Percentiles rank a stretch among this genome's conserved stretches.
Evolutionary conservation across 2,888 invertebrate species (phyloP).

Genomic region (Brassicogethes aeneus): DNA sequence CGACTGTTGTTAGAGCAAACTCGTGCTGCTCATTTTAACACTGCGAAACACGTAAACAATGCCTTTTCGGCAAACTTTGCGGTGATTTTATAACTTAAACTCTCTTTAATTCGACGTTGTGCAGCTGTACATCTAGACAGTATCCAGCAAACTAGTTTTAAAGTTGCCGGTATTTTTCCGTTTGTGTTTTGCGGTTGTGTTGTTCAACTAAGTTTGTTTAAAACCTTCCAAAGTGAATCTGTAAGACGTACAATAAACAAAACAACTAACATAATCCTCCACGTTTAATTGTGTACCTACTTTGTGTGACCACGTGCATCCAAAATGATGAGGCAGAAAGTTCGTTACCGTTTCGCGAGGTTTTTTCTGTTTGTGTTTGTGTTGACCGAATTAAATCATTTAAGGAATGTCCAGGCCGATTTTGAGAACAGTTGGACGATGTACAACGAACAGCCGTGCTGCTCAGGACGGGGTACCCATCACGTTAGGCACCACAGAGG

Average conservation of each 20-base stretch:
- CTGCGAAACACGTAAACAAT: slow-evolving; percentile 25
- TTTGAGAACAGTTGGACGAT: slow-evolving; percentile 57
- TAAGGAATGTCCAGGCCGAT: slow-evolving; percentile 36
- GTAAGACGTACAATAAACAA: no score
- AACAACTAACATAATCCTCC: no score
- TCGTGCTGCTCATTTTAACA: slow-evolving; percentile 9
- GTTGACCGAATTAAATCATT: slow-evolving; percentile 22
- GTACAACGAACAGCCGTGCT: slow-evolving; percentile 58
- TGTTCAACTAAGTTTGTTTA: no score
- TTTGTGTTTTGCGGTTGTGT: no score
- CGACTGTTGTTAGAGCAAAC: slow-evolving; percentile 13
- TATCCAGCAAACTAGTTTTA: no score
- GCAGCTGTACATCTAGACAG: no score
- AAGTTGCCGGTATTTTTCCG: no score
- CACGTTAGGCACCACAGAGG: slow-evolving; percentile 58
- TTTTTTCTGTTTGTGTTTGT: slow-evolving; percentile 25
- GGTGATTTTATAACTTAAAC: no score
- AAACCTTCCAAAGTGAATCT: no score
- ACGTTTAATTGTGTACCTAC: no score
- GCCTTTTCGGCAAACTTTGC: slow-evolving; percentile 15
- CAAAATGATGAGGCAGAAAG: slow-evolving; percentile 18
- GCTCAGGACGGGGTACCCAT: slow-evolving; percentile 48
- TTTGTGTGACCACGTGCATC: slow-evolving; percentile 25
- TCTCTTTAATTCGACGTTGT: no score
- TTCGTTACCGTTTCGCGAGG: slow-evolving; percentile 17